phyloP scores from a whole-genome alignment of 2,113 vertebrate genomes.

The Taxidea taxus region DNA sequence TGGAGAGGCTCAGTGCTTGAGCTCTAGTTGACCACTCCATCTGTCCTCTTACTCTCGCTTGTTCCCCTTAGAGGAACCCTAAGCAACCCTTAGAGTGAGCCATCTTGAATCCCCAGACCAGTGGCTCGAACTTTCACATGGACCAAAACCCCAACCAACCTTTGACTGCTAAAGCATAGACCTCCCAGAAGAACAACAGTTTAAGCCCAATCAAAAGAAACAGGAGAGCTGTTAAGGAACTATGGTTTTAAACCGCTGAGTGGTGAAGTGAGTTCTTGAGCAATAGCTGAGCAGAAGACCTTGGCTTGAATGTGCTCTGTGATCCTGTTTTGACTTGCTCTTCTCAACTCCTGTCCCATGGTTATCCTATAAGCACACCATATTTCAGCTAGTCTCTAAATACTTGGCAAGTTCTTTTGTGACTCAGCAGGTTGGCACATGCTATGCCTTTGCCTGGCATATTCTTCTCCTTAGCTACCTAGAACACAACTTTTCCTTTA shows the following conservation, averaged over 20 bases:
- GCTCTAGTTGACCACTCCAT: not conserved
- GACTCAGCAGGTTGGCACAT: not conserved
- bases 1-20: not conserved
- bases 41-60: not conserved
- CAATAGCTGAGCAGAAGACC: not conserved
- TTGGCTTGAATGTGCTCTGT: not conserved
- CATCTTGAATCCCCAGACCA: not conserved
- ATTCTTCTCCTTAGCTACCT: not conserved
- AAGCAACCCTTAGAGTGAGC: not conserved
- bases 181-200: not conserved
- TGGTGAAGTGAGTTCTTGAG: not conserved
- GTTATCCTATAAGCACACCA: not conserved
- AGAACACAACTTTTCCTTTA: not conserved
- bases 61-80: too few relatives aligned
- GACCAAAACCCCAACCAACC: not conserved
- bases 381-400: not conserved
- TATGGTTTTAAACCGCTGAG: not conserved
- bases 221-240: not conserved
- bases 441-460: slow-evolving; percentile 16
- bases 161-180: not conserved
- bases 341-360: not conserved
- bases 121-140: not conserved
- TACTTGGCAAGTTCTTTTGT: not conserved
- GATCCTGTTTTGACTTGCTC: not conserved
- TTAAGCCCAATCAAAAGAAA: not conserved